Conservation (phyloP, 2,888 invertebrate genomes). For the Erebia ligea region DNA sequence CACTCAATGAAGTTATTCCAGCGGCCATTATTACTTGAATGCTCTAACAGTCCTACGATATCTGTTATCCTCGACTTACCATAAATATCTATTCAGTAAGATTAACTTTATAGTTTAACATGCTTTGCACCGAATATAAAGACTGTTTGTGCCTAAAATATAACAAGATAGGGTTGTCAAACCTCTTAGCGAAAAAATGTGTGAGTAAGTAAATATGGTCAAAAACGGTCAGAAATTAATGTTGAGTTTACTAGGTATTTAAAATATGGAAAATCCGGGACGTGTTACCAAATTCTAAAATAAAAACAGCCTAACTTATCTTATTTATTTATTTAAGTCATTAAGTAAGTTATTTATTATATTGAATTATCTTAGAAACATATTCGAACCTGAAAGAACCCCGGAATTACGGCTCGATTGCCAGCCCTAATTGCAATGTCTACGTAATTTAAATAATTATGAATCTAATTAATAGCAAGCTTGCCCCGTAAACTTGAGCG, state of each 20-base stretch:
- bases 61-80: conserved; percentile 15
- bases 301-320: neutral
- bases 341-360: neutral
- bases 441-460: conserved; percentile 50
- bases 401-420: conserved; percentile 7
- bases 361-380: neutral
- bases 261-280: too few relatives aligned
- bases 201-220: too few relatives aligned
- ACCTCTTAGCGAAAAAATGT: neutral
- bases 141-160: conserved; percentile 9
- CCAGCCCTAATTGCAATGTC: conserved; percentile 10
- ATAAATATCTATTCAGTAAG: conserved; percentile 24
- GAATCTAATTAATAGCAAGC: conserved; percentile 51
- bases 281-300: neutral
- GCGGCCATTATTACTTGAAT: conserved; percentile 37
- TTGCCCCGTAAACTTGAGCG: conserved; percentile 57
- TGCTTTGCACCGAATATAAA: conserved; percentile 16
- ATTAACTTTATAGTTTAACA: conserved; percentile 27
- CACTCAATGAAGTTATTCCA: conserved; percentile 47
- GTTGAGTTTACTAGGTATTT: neutral
- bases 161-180: neutral
- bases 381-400: neutral
- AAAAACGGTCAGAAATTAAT: neutral
- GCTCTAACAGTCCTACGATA: conserved; percentile 12
- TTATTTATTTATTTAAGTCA: too few relatives aligned